phyloP scores from a whole-genome alignment of 92 coral and sea anemone genomes.

The Epizoanthus ramosus region DNA sequence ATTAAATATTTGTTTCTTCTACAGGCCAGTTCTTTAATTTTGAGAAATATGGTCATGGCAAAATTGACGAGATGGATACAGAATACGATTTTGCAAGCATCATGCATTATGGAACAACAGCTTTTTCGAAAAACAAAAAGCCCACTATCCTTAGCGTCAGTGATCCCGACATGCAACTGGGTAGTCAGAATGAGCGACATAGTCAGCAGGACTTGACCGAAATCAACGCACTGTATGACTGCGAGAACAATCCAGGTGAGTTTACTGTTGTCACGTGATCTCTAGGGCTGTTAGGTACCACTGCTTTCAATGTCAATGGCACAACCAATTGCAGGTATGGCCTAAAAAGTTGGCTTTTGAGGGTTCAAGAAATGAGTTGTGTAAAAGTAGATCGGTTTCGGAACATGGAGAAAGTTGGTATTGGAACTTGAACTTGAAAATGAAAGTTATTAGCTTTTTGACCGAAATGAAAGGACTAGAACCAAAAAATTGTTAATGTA shows the following conservation, averaged over 20 bases:
- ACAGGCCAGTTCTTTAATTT: constrained; percentile 35
- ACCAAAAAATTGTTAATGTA: too few species aligned
- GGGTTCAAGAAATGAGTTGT: too few species aligned
- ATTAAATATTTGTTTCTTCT: neutral
- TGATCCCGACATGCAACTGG: constrained; percentile 27
- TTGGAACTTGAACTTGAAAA: too few species aligned
- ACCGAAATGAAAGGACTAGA: too few species aligned
- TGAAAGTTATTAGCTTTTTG: too few species aligned
- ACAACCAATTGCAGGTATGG: too few species aligned
- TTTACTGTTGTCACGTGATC: too few species aligned
- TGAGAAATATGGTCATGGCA: constrained; percentile 41
- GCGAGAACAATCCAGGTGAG: constrained; percentile 34
- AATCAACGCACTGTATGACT: constrained; percentile 33
- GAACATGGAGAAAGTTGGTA: too few species aligned
- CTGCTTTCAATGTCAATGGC: too few species aligned
- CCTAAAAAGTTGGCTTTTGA: too few species aligned
- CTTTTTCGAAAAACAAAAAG: constrained; percentile 35
- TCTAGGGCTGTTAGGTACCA: too few species aligned
- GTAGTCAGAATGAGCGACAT: constrained; percentile 25
- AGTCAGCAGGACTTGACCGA: constrained; percentile 22
- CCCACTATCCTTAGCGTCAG: constrained; percentile 36
- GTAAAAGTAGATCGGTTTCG: too few species aligned
- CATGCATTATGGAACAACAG: constrained; percentile 39
- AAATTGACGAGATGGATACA: constrained; percentile 18
- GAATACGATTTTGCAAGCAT: constrained; percentile 37